Base-by-base conservation (phyloP, 1,140 invertebrate genomes). In the Callitettix versicolor region DNA sequence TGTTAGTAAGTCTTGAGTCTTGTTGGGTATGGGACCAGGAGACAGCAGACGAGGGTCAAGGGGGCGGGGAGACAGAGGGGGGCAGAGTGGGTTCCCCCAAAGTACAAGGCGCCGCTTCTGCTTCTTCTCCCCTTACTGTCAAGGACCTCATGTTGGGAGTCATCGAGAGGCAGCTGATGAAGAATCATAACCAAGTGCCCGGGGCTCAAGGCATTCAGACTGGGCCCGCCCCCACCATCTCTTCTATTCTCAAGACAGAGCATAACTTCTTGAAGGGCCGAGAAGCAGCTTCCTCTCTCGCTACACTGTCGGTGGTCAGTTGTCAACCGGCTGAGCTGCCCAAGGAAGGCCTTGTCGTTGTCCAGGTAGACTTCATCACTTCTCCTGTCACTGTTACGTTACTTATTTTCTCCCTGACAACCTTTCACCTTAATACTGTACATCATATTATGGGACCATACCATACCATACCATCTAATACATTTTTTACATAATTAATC, bases 31-130 rank as follows among this genome's bases (percentile, higher is more conserved):
- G 50, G 56, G 71, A 71, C 64, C 70, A 79, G 76, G 87, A 91
- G 75, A 91, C 88, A 40, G 88, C 88, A 38, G 87, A 91, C 67
- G 86, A 90, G 73, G 86, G 78, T 64, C 78, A 79, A 68, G 73
- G 67, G 36, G 66, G 61, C 44, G 70, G 70, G 40, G 63, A 61
- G 33, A 57, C 47, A 15, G 60, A 58, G 51, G 40, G 38, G 56
- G 48, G 40, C 48, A n/a, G 46, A 34, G 38, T 30, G 55, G 7
- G 14, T 22, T 61, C 51, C 51, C 53, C 58, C 40, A 30, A 30
- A 30, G 26, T 30, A 9, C 26, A 54, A 55, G 22, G 55, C 58
- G 49, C 30, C 21, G 15, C 22, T 49, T 38, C 49, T 9, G 64
- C 57, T 46, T 65, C 70, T 1, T 76, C 73, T 47, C 77, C 75